phyloP scores from a whole-genome alignment of 2,797 vertebrate genomes.

The Natrix natrix region DNA sequence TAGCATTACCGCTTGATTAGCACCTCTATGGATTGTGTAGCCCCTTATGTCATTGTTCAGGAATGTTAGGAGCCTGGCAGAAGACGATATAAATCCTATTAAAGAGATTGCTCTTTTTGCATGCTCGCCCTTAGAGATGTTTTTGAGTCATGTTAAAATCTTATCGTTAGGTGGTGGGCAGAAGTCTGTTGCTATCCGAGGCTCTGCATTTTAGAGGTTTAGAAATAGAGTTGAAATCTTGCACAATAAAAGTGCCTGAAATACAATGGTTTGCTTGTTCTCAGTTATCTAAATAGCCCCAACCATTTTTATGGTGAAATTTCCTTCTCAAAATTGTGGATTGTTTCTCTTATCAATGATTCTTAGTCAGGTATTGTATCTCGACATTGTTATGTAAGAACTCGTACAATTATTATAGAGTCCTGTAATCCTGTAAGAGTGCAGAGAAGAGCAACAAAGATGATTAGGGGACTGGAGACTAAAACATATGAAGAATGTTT shows the following conservation, averaged over 20 bases:
- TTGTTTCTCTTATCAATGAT: background rate
- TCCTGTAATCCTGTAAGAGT: background rate
- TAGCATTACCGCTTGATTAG: background rate
- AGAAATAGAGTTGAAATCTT: background rate
- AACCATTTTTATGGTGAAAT: background rate
- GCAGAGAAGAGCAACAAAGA: too few relatives aligned
- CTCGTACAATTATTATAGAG: background rate
- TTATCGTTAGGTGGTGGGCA: background rate
- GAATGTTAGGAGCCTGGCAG: conserved; percentile 24
- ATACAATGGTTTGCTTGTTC: background rate
- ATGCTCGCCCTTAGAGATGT: background rate
- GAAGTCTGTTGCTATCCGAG: conserved; percentile 8
- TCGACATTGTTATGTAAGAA: background rate
- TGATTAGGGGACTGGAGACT: too few relatives aligned
- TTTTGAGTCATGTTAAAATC: conserved; percentile 18
- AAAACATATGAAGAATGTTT: too few relatives aligned
- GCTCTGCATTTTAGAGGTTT: background rate
- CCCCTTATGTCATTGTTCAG: background rate
- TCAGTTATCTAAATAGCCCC: background rate
- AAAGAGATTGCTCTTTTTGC: background rate
- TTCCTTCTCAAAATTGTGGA: background rate
- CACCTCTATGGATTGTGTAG: background rate
- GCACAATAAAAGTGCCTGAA: background rate
- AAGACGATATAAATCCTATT: background rate
- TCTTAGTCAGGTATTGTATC: background rate